These are phyloP conservation scores for Resseliella maxima DNA, from an alignment of 2,888 invertebrate genomes.

Conservation along the genomic window DNA sequence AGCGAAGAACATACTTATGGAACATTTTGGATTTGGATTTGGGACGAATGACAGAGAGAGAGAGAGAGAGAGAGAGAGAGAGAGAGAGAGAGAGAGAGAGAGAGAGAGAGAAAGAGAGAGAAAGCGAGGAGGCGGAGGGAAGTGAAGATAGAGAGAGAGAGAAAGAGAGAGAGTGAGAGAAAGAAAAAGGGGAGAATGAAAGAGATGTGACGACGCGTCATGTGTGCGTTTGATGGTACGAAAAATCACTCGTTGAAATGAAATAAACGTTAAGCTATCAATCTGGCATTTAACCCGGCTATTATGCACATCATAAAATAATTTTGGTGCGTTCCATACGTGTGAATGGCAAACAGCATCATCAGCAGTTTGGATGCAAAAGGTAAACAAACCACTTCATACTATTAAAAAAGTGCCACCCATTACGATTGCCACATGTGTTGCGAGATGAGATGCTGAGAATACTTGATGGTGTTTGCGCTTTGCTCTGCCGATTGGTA, in stretches of 20 bases:
- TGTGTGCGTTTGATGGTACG: neutral
- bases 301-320: constrained; percentile 51
- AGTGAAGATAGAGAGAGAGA: no score
- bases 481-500: neutral
- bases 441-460: neutral
- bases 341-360: constrained; percentile 45
- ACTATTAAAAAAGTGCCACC: constrained; percentile 30
- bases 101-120: no score
- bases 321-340: constrained; percentile 21
- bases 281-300: constrained; percentile 30
- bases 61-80: no score
- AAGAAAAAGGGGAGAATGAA: neutral
- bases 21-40: no score
- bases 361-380: constrained; percentile 20
- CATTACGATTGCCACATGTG: constrained; percentile 20
- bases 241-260: constrained; percentile 32
- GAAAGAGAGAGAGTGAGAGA: no score
- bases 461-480: constrained; percentile 21
- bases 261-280: constrained; percentile 48
- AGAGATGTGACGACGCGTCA: neutral
- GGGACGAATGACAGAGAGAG: no score
- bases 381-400: constrained; percentile 45
- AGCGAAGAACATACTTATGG: neutral
- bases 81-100: no score
- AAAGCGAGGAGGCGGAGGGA: no score